A percentile compares a stretch with the other conserved stretches of the same genome.
These are phyloP conservation scores for Barbus barbus DNA, from an alignment of 2,113 vertebrate genomes.

Conservation along the genomic window DNA sequence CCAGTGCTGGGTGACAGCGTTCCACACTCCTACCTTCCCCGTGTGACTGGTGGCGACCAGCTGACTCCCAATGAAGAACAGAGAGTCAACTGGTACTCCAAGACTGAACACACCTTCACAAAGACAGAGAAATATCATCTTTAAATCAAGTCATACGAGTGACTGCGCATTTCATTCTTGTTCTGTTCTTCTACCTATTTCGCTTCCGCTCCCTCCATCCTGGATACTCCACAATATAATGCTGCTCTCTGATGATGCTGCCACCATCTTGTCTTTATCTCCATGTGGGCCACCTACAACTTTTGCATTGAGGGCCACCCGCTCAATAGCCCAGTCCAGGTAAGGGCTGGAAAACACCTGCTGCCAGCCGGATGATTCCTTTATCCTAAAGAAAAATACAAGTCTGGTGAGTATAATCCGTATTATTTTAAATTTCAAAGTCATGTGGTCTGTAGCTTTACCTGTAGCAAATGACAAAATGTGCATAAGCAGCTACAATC, in stretches of 20 bases:
- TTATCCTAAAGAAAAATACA: slow-evolving; percentile 78
- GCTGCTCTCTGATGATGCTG: slow-evolving; percentile 89
- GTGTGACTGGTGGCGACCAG: slow-evolving; percentile 97
- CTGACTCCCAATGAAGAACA: slow-evolving; percentile 98
- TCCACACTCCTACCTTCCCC: slow-evolving; percentile 98
- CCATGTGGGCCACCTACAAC: slow-evolving; percentile 96
- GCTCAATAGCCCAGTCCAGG: slow-evolving; percentile 91
- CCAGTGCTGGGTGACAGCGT: slow-evolving; percentile 98
- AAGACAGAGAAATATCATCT: neutral
- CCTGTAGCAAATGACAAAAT: slow-evolving; percentile 99
- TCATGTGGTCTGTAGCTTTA: slow-evolving; percentile 54
- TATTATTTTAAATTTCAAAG: neutral
- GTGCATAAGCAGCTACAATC: slow-evolving; percentile 97
- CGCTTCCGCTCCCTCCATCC: slow-evolving; percentile 91
- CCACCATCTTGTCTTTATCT: slow-evolving; percentile 99
- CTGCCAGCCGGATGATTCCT: slow-evolving; percentile 97
- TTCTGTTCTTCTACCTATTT: slow-evolving; percentile 81
- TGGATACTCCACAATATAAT: slow-evolving; percentile 98
- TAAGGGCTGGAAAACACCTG: slow-evolving; percentile 96
- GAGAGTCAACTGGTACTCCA: slow-evolving; percentile 93
- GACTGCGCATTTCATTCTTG: neutral
- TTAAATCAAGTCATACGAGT: neutral
- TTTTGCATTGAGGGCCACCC: slow-evolving; percentile 95
- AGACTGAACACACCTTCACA: slow-evolving; percentile 90
- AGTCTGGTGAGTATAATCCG: neutral